Evolutionary conservation across 2,888 invertebrate species (phyloP).

Genomic region (Hirtodrosophila duncani): DNA sequence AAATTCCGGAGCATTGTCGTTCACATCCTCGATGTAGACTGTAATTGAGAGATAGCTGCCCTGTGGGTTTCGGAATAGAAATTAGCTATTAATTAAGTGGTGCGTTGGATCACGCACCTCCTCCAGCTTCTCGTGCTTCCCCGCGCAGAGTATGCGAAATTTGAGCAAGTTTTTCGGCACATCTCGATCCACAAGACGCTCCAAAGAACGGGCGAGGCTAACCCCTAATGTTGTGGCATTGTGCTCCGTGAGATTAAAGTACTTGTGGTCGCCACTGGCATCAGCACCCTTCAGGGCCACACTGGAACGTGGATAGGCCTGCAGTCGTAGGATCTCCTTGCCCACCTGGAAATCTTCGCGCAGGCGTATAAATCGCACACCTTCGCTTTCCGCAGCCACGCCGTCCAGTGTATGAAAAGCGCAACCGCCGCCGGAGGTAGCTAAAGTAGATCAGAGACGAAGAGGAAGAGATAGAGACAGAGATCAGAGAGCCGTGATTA

Average conservation of each 20-base stretch:
- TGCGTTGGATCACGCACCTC: conserved; percentile 58
- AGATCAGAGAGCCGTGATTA: conserved; percentile 17
- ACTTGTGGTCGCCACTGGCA: conserved; percentile 75
- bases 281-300: conserved; percentile 74
- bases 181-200: conserved; percentile 89
- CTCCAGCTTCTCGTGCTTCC: conserved; percentile 74
- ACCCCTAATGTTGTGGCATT: conserved; percentile 89
- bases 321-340: conserved; percentile 86
- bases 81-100: background rate
- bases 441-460: conserved; percentile 36
- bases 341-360: conserved; percentile 89
- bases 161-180: conserved; percentile 89
- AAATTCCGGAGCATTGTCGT: conserved; percentile 90
- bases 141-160: conserved; percentile 85
- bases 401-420: conserved; percentile 87
- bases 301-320: conserved; percentile 87
- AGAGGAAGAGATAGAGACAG: conserved; percentile 22
- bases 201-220: conserved; percentile 86
- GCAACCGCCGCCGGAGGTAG: conserved; percentile 84
- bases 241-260: conserved; percentile 81
- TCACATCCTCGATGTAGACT: conserved; percentile 92
- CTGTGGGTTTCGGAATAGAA: conserved; percentile 77
- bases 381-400: conserved; percentile 81
- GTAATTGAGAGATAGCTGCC: conserved; percentile 90
- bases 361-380: conserved; percentile 89